Evolutionary conservation across 2,797 vertebrate genomes (phyloP), one percentile per base, ranked within the genome.

Genomic region (Toxotes lorentzi): DNA sequence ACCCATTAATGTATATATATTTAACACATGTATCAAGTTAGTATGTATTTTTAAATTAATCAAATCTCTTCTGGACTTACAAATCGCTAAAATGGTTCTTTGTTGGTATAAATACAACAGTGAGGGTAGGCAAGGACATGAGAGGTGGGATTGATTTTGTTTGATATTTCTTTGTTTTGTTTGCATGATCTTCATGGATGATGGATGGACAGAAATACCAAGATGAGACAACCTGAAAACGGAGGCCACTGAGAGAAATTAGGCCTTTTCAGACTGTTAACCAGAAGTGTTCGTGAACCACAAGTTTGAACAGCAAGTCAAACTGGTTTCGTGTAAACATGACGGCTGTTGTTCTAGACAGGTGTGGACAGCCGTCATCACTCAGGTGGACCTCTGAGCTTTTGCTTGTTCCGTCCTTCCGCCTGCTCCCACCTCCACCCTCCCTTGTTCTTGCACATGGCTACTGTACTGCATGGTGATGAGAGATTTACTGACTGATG

Each of bases 291-390:
- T 86, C 83, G 41, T 53, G 57, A 85, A 57, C 58, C 35, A 69
- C n/a, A 82, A 71, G 73, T 78, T 59, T 75, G 34, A 90, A 78
- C 74, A 86, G 76, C 62, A 27, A 78, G 83, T 86, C 71, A 68
- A 83, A 90, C 84, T 80, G 79, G 85, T 91, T 92, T 90, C 59
- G 70, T 76, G 65, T 72, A 89, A 91, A 87, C 78, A 78, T 50
- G 32, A 67, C 5, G 27, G 21, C 43, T 81, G 63, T 74, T 78
- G 82, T 83, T 41, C 41, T 51, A 48, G 53, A 63, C 67, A 85
- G 85, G 86, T 86, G 88, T 61, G 82, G 88, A 92, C 78, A 92
- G 88, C 78, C 27, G 5, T 88, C 79, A 81, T 88, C 86, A 43
- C 60, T 34, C 38, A 19, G 2, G 38, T 24, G 59, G 80, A 82